Evolutionary conservation across 2,888 invertebrate genomes (phyloP).

Genomic region (Sepiola atlantica): DNA sequence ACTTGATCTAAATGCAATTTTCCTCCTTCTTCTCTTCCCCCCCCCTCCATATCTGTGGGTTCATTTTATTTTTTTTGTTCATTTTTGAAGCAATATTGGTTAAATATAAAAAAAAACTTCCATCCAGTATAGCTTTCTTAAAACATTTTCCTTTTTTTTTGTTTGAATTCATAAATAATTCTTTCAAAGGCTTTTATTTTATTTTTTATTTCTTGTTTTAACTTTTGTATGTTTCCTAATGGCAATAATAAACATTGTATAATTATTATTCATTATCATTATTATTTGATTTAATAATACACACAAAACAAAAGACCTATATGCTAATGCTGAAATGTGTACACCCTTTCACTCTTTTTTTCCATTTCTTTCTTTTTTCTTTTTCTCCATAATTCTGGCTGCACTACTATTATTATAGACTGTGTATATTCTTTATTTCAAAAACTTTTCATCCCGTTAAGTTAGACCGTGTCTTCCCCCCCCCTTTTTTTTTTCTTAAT

Average conservation of each 20-base stretch:
- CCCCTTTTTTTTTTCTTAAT: not conserved
- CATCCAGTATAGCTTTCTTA: conserved; percentile 44
- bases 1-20: not conserved
- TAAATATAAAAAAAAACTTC: conserved; percentile 17
- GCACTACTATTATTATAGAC: conserved; percentile 32
- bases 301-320: not conserved
- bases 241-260: conserved; percentile 21
- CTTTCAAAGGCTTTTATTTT: not conserved
- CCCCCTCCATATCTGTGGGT: not conserved
- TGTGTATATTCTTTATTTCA: not conserved
- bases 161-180: not conserved
- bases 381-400: conserved; percentile 38
- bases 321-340: conserved; percentile 39
- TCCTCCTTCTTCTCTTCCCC: not conserved
- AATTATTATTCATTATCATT: conserved; percentile 2
- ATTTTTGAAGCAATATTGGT: conserved; percentile 37
- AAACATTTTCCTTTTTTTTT: not conserved
- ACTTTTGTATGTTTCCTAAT: not conserved
- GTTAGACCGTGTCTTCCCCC: not conserved
- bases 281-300: not conserved
- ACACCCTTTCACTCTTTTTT: not conserved
- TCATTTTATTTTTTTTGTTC: not conserved
- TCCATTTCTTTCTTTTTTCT: not conserved
- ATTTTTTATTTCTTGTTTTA: not conserved
- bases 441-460: not conserved